phyloP scores from a whole-genome alignment of 2,797 vertebrate genomes.

The Furcifer pardalis region DNA sequence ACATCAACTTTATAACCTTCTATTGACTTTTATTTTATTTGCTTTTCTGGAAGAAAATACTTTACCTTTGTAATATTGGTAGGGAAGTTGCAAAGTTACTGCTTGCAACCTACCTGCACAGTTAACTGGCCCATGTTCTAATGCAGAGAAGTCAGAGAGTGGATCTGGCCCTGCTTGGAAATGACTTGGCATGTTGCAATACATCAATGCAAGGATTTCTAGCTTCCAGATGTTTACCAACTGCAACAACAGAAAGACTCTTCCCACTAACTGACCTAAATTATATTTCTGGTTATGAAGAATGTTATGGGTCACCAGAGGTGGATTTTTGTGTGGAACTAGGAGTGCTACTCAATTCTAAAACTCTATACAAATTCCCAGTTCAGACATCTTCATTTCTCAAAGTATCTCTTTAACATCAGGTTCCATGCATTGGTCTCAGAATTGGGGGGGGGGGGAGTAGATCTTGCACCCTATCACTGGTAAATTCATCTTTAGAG shows the following conservation, averaged over 20 bases:
- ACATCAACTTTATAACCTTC: conserved; percentile 66
- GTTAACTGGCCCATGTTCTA: too few relatives aligned
- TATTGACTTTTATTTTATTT: conserved; percentile 72
- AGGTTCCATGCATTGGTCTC: background rate
- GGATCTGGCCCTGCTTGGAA: background rate
- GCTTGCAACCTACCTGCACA: too few relatives aligned
- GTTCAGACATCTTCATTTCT: background rate
- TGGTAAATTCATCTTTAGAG: conserved; percentile 36
- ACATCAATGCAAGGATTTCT: background rate
- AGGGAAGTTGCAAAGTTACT: conserved; percentile 48
- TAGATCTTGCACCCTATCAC: conserved; percentile 1
- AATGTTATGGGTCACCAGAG: background rate
- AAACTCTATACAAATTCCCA: too few relatives aligned
- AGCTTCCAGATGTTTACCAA: background rate
- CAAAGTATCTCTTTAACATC: background rate
- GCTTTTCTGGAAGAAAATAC: conserved; percentile 57
- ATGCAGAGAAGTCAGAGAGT: background rate
- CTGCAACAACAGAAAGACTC: background rate
- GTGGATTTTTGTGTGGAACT: background rate
- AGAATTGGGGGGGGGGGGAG: background rate
- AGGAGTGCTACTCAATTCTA: background rate
- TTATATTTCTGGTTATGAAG: background rate
- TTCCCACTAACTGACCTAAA: background rate
- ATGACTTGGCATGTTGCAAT: background rate
- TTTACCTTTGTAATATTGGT: conserved; percentile 56